A percentile compares a stretch with the other conserved stretches of the same genome.
phyloP scores from a whole-genome alignment of 2,113 vertebrate genomes.

The Cariama cristata region DNA sequence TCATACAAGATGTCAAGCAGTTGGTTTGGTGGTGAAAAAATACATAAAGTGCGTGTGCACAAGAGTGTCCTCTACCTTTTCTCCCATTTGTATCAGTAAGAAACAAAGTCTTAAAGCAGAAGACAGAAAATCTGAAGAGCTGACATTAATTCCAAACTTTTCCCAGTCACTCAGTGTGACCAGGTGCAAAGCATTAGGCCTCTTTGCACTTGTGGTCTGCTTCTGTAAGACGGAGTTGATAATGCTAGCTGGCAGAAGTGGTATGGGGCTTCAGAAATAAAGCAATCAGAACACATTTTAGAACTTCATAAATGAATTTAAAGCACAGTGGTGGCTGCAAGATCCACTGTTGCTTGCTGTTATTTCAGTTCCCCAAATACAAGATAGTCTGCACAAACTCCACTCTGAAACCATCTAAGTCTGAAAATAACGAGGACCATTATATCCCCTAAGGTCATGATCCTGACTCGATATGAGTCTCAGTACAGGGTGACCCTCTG shows the following conservation, averaged over 20 bases:
- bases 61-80: not conserved
- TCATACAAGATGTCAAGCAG: not conserved
- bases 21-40: not conserved
- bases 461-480: not conserved
- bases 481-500: not conserved
- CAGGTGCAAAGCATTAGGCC: not conserved
- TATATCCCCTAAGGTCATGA: not conserved
- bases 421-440: not conserved
- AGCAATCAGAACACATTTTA: not conserved
- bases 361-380: not conserved
- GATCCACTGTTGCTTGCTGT: not conserved
- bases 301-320: not conserved
- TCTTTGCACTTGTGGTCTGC: not conserved
- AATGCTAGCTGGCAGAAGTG: not conserved
- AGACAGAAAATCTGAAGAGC: not conserved
- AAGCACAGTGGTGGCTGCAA: not conserved
- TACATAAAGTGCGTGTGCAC: not conserved
- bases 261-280: not conserved
- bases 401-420: not conserved
- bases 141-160: not conserved
- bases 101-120: not conserved
- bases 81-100: not conserved
- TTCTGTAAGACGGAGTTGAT: not conserved
- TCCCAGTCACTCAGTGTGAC: not conserved
- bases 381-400: not conserved